Evolutionary conservation across 2,797 vertebrate species (phyloP).

Genomic region (Falco berigora): DNA sequence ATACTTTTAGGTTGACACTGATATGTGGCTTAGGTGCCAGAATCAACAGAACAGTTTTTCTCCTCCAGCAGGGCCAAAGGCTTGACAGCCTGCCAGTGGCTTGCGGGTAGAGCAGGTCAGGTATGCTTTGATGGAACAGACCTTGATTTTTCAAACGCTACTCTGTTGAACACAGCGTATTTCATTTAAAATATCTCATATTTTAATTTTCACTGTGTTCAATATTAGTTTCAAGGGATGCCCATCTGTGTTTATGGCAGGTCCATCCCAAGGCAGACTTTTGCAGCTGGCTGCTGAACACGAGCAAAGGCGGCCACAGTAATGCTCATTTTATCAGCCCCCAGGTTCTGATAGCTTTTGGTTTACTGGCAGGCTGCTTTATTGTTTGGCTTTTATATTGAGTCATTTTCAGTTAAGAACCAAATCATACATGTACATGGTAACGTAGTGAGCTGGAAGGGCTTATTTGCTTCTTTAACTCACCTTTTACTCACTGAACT

Average conservation of each 20-base stretch:
- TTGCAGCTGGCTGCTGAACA: background rate
- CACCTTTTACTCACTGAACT: background rate
- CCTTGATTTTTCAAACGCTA: background rate
- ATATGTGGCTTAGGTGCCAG: background rate
- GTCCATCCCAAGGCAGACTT: background rate
- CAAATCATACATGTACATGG: background rate
- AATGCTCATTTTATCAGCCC: background rate
- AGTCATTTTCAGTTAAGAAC: background rate
- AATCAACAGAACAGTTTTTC: background rate
- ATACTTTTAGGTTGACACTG: background rate
- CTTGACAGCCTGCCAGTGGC: background rate
- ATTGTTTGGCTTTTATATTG: background rate
- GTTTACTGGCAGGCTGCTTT: background rate
- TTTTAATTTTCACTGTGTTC: background rate
- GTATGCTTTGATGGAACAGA: background rate
- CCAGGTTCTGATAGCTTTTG: background rate
- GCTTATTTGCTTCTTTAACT: background rate
- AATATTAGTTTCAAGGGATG: background rate
- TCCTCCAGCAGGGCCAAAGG: background rate
- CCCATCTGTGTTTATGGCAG: background rate
- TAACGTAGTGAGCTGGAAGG: background rate
- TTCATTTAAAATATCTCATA: background rate
- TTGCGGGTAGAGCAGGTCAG: background rate
- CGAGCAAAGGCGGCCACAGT: background rate
- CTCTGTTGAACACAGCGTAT: background rate